Percentiles rank a stretch among this genome's conserved stretches.
Evolutionary conservation across 2,797 vertebrate species (phyloP).

Genomic region (Hydrophis major): DNA sequence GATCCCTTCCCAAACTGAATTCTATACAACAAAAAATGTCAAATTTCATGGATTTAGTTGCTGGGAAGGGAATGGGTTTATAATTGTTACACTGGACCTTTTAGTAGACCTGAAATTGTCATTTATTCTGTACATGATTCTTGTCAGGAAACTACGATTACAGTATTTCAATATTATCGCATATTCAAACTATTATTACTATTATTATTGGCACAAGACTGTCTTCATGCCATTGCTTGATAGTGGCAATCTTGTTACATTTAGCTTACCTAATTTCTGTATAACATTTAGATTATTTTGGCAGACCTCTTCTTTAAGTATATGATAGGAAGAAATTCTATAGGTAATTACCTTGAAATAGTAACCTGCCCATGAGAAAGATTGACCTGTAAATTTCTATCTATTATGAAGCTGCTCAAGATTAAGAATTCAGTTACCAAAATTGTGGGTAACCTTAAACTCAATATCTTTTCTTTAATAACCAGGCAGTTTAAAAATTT

Average conservation of each 20-base stretch:
- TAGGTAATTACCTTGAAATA: neutral
- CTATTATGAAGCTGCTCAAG: neutral
- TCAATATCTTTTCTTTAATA: conserved; percentile 23
- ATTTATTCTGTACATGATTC: conserved; percentile 7
- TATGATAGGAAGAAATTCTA: neutral
- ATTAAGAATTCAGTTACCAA: neutral
- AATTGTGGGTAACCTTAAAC: neutral
- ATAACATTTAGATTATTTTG: conserved; percentile 21
- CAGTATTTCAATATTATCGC: neutral
- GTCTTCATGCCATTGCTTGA: conserved; percentile 23
- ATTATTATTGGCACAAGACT: neutral
- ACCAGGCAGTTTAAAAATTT: conserved; percentile 18
- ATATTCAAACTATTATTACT: neutral
- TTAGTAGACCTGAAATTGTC: neutral
- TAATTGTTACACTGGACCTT: neutral
- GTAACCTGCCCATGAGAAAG: neutral
- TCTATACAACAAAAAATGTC: neutral
- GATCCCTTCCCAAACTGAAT: neutral
- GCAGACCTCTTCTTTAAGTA: neutral
- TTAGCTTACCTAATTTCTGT: conserved; percentile 8
- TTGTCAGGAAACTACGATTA: conserved; percentile 8
- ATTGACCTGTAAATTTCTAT: neutral
- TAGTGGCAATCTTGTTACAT: conserved; percentile 24
- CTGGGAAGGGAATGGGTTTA: neutral
- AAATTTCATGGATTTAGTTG: neutral